phyloP scores from a whole-genome alignment of 2,113 vertebrate genomes.

The Plotosus lineatus region DNA sequence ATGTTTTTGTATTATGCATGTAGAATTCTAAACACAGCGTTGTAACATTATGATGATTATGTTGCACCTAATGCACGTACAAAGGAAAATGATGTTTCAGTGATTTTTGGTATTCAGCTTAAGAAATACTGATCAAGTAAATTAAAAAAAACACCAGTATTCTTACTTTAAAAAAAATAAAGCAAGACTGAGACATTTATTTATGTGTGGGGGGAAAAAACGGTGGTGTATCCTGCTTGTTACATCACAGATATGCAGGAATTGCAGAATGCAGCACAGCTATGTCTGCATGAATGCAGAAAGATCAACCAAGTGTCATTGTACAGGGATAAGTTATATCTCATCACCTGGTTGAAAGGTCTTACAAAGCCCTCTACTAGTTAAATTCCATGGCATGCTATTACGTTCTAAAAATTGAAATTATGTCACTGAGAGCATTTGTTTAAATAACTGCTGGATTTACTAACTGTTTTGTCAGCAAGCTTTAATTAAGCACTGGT shows the following conservation, averaged over 20 bases:
- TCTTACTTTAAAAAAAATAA: not conserved
- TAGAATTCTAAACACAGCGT: not conserved
- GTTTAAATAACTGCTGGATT: slow-evolving; percentile 14
- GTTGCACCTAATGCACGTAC: not conserved
- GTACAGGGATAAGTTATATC: not conserved
- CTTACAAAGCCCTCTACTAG: not conserved
- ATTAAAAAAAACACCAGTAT: not conserved
- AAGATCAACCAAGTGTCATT: not conserved
- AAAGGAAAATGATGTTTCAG: not conserved
- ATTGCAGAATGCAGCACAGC: not conserved
- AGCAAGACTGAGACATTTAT: not conserved
- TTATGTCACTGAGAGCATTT: not conserved
- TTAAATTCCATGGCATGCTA: not conserved
- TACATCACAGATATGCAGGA: not conserved
- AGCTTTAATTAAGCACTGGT: slow-evolving; percentile 22
- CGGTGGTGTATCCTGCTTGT: not conserved
- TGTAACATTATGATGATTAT: not conserved
- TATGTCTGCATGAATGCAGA: not conserved
- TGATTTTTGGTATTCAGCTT: not conserved
- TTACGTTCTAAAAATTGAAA: not conserved
- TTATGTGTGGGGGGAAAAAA: not conserved
- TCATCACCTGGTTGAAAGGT: not conserved
- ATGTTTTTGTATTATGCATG: not conserved
- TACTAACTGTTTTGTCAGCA: slow-evolving; percentile 5
- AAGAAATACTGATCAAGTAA: not conserved